Base-by-base conservation (phyloP, 1,140 invertebrate species). In the Diorhabda elongata region DNA sequence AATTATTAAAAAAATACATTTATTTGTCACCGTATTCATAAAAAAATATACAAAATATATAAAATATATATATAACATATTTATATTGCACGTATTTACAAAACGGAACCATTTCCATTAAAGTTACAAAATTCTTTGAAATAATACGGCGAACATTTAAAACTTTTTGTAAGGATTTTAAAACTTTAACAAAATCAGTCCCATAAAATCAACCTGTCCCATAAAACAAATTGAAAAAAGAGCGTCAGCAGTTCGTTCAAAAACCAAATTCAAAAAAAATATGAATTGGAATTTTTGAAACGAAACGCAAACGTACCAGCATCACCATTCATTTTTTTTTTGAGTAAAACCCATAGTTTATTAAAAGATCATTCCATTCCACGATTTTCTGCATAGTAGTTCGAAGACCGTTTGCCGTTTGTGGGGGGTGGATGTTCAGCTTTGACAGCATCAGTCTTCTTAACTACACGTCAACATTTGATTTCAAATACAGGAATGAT, bases 11-110 rank as follows among this genome's bases (percentile, higher is more conserved):
- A 65, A 64, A 67, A 71, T 71, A 67, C 69, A 71, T 73, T 73
- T 71, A 73, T 73, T 73, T 73, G 72, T 73, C 72, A 73, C 72
- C 72, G 72, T 73, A 73, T 73, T 71, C 68, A 63, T 68, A 68
- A 11, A 68, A 71, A 71, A 73, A 69, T 61, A 73, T 66, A 69
- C 63, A 72, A 66, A 72, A 70, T 26, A 70, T 62, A 68, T 70
- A 70, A 62, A 72, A 72, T 70, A 70, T 73, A 73, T 68, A 69
- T 64, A 73, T 69, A 68, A 73, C 62, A 70, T 11, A 68, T 65
- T 59, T 73, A 71, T 69, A 74, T 71, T 74, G 73, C 73, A 74
- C 70, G 45, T 74, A 74, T 74, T 64, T 74, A 74, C 73, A 74
- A 70, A 59, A 67, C 59, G 59, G 58, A 71, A 70, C 68, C 2